phyloP scores from a whole-genome alignment of 1,140 invertebrate genomes.

The Papilio glaucus region DNA sequence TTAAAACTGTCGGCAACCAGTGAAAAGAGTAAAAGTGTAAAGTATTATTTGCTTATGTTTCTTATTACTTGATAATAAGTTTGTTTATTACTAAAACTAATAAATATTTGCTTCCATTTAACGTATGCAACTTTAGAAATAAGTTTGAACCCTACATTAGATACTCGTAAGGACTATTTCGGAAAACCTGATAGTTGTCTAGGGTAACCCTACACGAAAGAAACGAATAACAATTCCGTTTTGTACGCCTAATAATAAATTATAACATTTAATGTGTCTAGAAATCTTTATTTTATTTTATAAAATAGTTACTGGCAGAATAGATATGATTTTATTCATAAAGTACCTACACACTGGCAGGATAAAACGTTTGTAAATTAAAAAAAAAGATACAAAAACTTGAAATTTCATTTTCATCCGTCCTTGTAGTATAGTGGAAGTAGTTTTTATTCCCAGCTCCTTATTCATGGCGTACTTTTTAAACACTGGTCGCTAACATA shows the following conservation, averaged over 20 bases:
- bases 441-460: constrained; percentile 39
- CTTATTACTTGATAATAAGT: background rate
- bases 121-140: background rate
- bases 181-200: too few relatives aligned
- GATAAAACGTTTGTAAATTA: background rate
- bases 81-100: background rate
- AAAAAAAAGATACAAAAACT: background rate
- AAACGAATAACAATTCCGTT: too few relatives aligned
- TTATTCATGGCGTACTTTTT: constrained; percentile 46
- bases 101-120: background rate
- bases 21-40: constrained; percentile 24
- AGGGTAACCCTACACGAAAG: too few relatives aligned
- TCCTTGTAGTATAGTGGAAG: constrained; percentile 44
- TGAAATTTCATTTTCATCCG: constrained; percentile 45
- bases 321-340: background rate
- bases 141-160: background rate
- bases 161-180: background rate
- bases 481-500: constrained; percentile 29
- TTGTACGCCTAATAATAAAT: too few relatives aligned
- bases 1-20: constrained; percentile 6
- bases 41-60: constrained; percentile 1
- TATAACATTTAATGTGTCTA: background rate
- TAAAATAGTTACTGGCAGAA: too few relatives aligned
- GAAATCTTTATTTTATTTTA: too few relatives aligned
- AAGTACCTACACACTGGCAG: background rate